Evolutionary conservation across 2,797 vertebrate genomes (phyloP), one percentile per base, ranked within the genome.

Genomic region (Rousettus madagascariensis): DNA sequence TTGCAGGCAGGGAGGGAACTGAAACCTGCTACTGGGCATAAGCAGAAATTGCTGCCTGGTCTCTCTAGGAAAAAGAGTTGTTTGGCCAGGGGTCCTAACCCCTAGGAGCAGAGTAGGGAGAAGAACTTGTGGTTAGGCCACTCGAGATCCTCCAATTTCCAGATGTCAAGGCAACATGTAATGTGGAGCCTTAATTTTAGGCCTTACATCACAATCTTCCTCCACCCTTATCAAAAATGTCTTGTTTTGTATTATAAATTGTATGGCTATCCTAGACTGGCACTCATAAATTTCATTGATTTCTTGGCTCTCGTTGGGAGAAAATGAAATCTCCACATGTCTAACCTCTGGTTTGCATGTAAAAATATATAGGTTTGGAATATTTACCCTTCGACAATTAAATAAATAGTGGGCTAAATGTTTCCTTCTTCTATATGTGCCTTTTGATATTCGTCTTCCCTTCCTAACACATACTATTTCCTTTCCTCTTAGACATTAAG

Each of bases 131-230:
- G 1, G 2, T 4, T n/a, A 63, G 22, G 15, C 4, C 26, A 17
- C 2, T 46, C 16, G 16, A 78, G 10, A 9, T n/a, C 22, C 33
- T 33, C 92, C 10, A 2, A 20, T 46, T 72, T 55, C 11, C 0
- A 16, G 12, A 63, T 43, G 36, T 53, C 46, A 59, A 46, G 46
- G 3, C 3, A 17, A 1, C 7, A 20, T 10, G 16, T 19, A 49
- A n/a, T 20, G 12, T 12, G 41, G 5, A 51, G 8, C 5, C 43
- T 59, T 89, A 43, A 38, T 75, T 91, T 66, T 38, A 79, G 43
- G 26, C 5, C 6, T 78, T 43, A 9, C 38, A 38, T 17, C 41
- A 36, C 0, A 63, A 1, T 6, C 4, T 2, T 16, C 0, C 1
- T 43, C 16, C 2, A 11, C 33, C 63, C 17, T 4, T 22, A n/a